Evolutionary conservation across 2,797 vertebrate genomes (phyloP).

Genomic region (Clarias fuscus): DNA sequence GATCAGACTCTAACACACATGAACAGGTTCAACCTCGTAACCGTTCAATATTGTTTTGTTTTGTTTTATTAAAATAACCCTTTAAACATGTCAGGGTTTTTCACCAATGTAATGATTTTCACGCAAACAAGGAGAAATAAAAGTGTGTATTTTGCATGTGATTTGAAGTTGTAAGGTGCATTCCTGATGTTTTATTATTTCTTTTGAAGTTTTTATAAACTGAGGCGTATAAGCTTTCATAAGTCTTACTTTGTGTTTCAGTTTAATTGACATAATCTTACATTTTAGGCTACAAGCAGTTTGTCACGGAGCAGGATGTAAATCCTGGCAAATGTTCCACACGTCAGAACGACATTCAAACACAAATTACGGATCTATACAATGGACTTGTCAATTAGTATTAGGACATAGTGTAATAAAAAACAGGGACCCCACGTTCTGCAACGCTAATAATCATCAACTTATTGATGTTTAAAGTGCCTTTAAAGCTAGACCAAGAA

Average conservation of each 20-base stretch:
- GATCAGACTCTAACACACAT: conserved; percentile 98
- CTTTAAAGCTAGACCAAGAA: no score
- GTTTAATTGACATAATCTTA: neutral
- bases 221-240: neutral
- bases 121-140: neutral
- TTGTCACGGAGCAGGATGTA: no score
- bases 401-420: no score
- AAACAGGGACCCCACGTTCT: no score
- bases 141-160: neutral
- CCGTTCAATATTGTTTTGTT: neutral
- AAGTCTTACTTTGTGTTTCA: neutral
- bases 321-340: no score
- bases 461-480: no score
- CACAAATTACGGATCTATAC: no score
- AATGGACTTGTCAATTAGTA: no score
- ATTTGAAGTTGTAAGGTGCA: neutral
- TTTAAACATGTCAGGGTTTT: neutral
- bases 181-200: neutral
- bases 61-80: no score
- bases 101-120: neutral
- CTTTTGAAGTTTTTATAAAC: neutral
- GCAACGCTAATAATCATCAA: no score
- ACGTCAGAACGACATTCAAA: no score
- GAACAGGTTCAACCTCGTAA: conserved; percentile 82
- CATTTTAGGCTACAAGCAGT: neutral